These are phyloP conservation scores for Cherax destructor DNA, from an alignment of 1,140 invertebrate species.

Conservation along the genomic window DNA sequence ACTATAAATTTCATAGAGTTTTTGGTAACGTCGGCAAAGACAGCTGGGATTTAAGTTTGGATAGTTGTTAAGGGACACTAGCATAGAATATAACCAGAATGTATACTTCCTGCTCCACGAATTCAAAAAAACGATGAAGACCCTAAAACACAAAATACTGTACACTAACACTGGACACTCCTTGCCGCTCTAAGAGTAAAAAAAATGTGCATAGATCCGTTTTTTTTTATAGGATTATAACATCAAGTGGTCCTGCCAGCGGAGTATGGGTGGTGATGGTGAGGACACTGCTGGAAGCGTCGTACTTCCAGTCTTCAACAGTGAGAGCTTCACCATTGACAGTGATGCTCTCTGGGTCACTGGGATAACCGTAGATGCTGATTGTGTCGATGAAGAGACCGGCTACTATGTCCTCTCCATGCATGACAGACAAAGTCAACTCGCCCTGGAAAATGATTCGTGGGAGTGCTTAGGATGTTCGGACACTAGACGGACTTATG, in stretches of 20 bases:
- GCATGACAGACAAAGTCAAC: slow-evolving; percentile 16
- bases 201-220: too few relatives aligned
- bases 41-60: too few relatives aligned
- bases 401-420: slow-evolving; percentile 16
- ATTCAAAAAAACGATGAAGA: too few relatives aligned
- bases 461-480: neutral
- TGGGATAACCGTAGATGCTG: neutral
- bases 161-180: too few relatives aligned
- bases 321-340: neutral
- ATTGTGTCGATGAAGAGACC: slow-evolving; percentile 13
- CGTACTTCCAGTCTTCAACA: neutral
- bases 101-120: too few relatives aligned
- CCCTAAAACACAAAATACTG: too few relatives aligned
- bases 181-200: too few relatives aligned
- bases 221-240: neutral
- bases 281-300: neutral
- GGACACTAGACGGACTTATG: too few relatives aligned
- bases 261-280: neutral
- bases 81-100: too few relatives aligned
- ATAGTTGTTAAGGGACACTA: too few relatives aligned
- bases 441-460: neutral
- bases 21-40: too few relatives aligned
- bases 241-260: neutral
- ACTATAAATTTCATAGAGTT: too few relatives aligned
- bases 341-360: neutral